phyloP scores from a whole-genome alignment of 2,113 vertebrate genomes.

The Eretmochelys imbricata region DNA sequence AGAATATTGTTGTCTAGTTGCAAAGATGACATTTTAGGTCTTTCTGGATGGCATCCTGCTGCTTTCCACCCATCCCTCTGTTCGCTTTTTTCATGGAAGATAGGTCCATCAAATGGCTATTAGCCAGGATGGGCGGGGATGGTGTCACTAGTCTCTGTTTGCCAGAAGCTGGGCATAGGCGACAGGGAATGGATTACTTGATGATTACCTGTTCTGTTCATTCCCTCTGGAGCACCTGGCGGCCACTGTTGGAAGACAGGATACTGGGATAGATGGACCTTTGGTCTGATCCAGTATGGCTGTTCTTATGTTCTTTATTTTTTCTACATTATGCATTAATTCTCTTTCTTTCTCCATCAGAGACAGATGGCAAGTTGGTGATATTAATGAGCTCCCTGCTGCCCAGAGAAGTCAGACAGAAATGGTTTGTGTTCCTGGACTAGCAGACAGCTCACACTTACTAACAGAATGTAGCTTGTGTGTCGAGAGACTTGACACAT shows the following conservation, averaged over 20 bases:
- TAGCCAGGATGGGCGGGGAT: no score
- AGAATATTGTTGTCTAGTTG: constrained; percentile 7
- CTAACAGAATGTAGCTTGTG: constrained; percentile 2
- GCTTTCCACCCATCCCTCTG: constrained; percentile 35
- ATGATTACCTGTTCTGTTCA: no score
- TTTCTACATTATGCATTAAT: constrained; percentile 28
- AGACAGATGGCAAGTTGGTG: constrained; percentile 70
- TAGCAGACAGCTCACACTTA: constrained; percentile 46
- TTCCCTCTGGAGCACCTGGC: no score
- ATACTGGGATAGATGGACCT: no score
- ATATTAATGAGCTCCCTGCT: constrained; percentile 56
- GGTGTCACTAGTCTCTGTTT: no score
- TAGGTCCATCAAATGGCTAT: no score
- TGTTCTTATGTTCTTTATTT: not conserved
- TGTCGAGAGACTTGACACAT: constrained; percentile 28
- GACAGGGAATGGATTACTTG: no score
- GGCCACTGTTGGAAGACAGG: no score
- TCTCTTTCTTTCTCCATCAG: constrained; percentile 27
- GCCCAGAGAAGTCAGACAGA: constrained; percentile 55
- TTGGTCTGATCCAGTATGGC: no score
- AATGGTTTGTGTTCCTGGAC: constrained; percentile 61
- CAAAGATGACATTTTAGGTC: constrained; percentile 16
- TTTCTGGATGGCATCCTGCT: constrained; percentile 44
- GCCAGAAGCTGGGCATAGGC: no score
- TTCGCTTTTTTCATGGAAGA: not conserved